phyloP scores from a whole-genome alignment of 2,797 vertebrate species.

The Muscicapa striata region DNA sequence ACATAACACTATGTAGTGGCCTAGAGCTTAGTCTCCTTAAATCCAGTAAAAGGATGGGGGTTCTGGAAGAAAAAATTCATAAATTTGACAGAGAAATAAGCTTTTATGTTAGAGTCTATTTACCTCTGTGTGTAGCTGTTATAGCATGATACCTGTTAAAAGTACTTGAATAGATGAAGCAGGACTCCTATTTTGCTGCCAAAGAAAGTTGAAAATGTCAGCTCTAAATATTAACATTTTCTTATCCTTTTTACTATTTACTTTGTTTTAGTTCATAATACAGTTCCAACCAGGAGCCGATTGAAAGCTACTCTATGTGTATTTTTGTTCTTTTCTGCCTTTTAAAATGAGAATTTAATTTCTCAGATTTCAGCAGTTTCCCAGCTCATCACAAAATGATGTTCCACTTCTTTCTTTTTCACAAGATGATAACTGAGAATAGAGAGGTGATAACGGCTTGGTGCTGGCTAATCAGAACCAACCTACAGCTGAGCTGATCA shows the following conservation, averaged over 20 bases:
- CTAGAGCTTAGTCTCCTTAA: background rate
- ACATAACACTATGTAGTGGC: background rate
- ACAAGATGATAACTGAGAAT: background rate
- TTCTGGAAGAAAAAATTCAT: background rate
- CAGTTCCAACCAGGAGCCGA: background rate
- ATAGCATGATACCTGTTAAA: background rate
- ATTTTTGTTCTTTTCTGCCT: background rate
- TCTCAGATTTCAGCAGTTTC: background rate
- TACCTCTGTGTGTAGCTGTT: background rate
- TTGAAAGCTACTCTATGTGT: background rate
- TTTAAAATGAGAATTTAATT: background rate
- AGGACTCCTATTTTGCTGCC: background rate
- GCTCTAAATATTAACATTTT: background rate
- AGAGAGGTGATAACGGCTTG: background rate
- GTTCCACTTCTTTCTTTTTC: background rate
- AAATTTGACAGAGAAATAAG: background rate
- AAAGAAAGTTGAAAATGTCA: background rate
- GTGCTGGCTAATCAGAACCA: background rate
- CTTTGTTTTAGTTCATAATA: background rate
- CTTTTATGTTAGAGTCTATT: background rate
- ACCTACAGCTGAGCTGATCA: background rate
- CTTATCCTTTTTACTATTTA: background rate
- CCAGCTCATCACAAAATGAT: background rate
- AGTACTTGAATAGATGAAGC: background rate
- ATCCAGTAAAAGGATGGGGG: rapidly evolving